A percentile compares a stretch with the other conserved stretches of the same genome.
These are phyloP conservation scores for Lordiphosa collinella DNA, from an alignment of 1,140 invertebrate species.

Conservation along the genomic window DNA sequence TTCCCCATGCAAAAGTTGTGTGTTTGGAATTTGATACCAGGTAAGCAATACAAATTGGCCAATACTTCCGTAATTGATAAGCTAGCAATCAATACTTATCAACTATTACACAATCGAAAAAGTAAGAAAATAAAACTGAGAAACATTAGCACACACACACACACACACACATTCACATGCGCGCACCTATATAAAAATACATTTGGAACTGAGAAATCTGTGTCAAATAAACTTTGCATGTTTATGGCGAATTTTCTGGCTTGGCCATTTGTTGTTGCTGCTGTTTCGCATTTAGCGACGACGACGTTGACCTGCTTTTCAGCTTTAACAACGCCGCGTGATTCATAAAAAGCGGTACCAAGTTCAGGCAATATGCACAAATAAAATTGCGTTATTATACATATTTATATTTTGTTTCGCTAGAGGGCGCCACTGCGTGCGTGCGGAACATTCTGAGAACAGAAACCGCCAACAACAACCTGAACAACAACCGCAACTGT, in stretches of 20 bases:
- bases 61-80: too few species aligned
- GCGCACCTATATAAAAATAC: conserved; percentile 3
- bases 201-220: conserved; percentile 34
- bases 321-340: conserved; percentile 31
- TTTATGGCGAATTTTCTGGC: conserved; percentile 53
- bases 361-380: conserved; percentile 52
- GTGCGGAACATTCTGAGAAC: conserved; percentile 34
- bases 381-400: conserved; percentile 44
- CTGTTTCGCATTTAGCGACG: conserved; percentile 31
- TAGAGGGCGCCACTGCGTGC: conserved; percentile 20
- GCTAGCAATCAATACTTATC: conserved; percentile 28
- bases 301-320: conserved; percentile 51
- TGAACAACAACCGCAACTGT: conserved; percentile 22
- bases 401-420: conserved; percentile 24
- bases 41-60: too few species aligned
- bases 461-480: conserved; percentile 20
- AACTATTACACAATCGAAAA: conserved; percentile 14
- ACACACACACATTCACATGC: not conserved
- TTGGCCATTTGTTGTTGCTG: conserved; percentile 30
- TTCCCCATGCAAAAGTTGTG: too few species aligned
- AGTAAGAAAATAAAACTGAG: conserved; percentile 1
- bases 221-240: conserved; percentile 73
- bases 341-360: conserved; percentile 66
- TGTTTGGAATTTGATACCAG: too few species aligned
- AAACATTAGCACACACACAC: not conserved